Evolutionary conservation across 2,113 vertebrate species (phyloP).

Genomic region (Strix uralensis): DNA sequence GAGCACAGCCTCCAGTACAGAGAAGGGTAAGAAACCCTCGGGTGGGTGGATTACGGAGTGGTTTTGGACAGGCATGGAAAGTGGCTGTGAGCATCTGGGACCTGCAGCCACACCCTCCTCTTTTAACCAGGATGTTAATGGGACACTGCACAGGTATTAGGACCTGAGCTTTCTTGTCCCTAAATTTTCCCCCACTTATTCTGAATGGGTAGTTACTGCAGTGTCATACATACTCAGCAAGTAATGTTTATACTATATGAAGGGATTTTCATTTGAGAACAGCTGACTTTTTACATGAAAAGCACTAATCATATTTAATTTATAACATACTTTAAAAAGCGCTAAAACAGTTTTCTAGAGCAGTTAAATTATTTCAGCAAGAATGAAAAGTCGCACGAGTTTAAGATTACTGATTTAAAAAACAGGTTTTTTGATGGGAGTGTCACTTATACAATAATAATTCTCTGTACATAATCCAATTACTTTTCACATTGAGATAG

Average conservation of each 20-base stretch:
- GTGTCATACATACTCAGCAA: not conserved
- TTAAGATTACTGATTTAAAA: not conserved
- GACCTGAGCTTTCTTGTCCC: not conserved
- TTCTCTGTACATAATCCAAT: not conserved
- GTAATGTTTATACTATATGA: not conserved
- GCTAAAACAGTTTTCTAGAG: constrained; percentile 12
- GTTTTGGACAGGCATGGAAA: not conserved
- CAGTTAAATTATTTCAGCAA: not conserved
- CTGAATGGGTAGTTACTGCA: not conserved
- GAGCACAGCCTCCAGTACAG: not conserved
- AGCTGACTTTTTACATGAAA: not conserved
- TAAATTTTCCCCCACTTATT: not conserved
- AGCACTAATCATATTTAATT: not conserved
- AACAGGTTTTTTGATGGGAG: not conserved
- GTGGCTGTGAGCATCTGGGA: not conserved
- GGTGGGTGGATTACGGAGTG: not conserved
- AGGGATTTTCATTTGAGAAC: not conserved
- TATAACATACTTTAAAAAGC: not conserved
- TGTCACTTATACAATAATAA: not conserved
- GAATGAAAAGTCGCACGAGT: not conserved
- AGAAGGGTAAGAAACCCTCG: not conserved
- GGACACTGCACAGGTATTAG: not conserved
- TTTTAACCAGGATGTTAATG: accelerated
- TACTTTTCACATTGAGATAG: not conserved
- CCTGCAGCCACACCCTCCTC: not conserved